Percentiles rank a stretch among this genome's conserved stretches.
phyloP scores from a whole-genome alignment of 2,113 vertebrate species.

The Nipponia nippon region DNA sequence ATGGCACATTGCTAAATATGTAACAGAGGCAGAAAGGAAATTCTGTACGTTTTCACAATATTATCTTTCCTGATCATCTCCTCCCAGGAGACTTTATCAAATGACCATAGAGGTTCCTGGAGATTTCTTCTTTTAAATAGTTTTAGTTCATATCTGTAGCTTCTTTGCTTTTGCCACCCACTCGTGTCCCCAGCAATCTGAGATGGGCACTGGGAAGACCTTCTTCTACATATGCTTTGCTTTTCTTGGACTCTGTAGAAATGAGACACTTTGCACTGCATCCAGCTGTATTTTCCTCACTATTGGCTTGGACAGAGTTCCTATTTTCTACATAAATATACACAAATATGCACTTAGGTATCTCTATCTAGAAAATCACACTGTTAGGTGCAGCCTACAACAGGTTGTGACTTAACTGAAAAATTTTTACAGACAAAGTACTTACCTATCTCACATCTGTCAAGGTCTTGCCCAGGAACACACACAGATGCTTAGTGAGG shows the following conservation, averaged over 20 bases:
- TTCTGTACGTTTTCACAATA: not conserved
- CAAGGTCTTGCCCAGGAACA: not conserved
- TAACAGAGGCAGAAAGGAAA: conserved; percentile 13
- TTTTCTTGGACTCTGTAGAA: conserved; percentile 8
- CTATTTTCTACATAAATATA: not conserved
- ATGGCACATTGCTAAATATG: conserved; percentile 8
- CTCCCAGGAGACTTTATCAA: not conserved
- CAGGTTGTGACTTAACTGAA: not conserved
- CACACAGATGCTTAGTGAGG: no score
- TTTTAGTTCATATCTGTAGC: not conserved
- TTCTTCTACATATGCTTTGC: not conserved
- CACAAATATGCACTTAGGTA: not conserved
- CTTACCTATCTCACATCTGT: not conserved
- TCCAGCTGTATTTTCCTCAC: not conserved
- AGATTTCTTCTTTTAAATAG: not conserved
- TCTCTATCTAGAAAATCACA: not conserved
- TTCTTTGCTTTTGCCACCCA: not conserved
- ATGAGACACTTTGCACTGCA: not conserved
- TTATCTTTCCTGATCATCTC: conserved; percentile 7
- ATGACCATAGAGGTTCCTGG: not conserved
- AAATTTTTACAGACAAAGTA: not conserved
- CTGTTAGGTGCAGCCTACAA: not conserved
- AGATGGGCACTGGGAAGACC: not conserved
- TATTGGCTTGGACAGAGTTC: not conserved
- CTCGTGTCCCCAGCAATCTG: not conserved